Evolutionary conservation across 2,797 vertebrate species (phyloP), one percentile per base, ranked within the genome.

Genomic region (Psittacula derbiana): DNA sequence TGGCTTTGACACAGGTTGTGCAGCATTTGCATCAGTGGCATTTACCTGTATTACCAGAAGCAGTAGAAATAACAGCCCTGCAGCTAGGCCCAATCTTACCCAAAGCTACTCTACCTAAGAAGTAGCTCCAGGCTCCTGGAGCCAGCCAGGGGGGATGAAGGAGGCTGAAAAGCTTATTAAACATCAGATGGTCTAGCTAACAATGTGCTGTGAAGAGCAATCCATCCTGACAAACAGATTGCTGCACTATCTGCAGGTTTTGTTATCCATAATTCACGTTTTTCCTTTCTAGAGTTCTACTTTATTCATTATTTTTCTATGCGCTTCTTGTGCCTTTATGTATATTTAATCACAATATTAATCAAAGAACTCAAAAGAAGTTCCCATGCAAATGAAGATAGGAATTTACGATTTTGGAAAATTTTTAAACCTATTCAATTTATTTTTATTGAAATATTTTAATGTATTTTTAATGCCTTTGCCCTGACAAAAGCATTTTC

Each of bases 311-410:
- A 94, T 95, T 97, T 89, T 82, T 94, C 92, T 83, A 57, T 57
- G 13, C 40, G 53, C 64, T 90, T 94, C 62, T 95, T 93, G 83
- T 86, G 71, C 60, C 71, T 93, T 97, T 93, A 96, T 95, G 95
- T 97, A 94, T 94, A 91, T 92, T 97, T 96, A 94, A 96, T 97
- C 95, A 93, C 85, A 80, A 85, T 94, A 95, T 96, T 96, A 95
- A 97, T 94, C 93, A 96, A 97, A 96, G 81, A 89, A 88, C 90
- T 86, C 91, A 58, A 88, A 96, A 94, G 95, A 96, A 96, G 91
- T 91, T 92, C 86, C 91, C 94, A 94, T 95, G 95, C 88, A 97
- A 97, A 97, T 94, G 79, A 64, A 88, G 84, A 60, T 78, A 72
- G 16, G 67, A 96, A 91, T 92, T 66, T 72, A 95, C 3, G 7